Percentiles rank a stretch among this genome's conserved stretches.
Conservation (phyloP, 2,797 vertebrate genomes). For the Dryobates pubescens region DNA sequence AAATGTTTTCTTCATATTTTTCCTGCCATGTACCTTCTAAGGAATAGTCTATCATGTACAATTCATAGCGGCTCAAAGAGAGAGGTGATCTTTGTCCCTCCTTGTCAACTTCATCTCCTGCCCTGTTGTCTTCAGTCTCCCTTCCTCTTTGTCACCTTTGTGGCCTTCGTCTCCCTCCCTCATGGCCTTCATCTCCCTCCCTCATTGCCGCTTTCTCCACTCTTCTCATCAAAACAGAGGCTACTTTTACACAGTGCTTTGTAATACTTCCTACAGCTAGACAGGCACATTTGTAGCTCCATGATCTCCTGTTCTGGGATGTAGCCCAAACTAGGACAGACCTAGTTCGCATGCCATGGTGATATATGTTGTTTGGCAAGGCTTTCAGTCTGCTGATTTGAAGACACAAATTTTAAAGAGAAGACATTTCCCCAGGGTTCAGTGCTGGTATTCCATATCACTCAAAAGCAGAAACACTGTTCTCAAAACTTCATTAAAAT, state of each 20-base stretch:
- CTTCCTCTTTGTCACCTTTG: no score
- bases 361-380: not conserved
- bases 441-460: not conserved
- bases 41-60: not conserved
- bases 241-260: not conserved
- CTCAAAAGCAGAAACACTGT: not conserved
- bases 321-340: not conserved
- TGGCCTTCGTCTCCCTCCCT: no score
- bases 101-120: no score
- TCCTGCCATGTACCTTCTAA: not conserved
- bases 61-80: not conserved
- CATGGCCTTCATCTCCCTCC: no score
- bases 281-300: not conserved
- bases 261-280: not conserved
- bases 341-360: not conserved
- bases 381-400: not conserved
- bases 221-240: not conserved
- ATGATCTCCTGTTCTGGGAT: not conserved
- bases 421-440: slow-evolving; percentile 11
- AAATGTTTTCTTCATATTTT: not conserved
- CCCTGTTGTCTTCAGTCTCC: no score
- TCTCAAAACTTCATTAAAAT: slow-evolving; percentile 28
- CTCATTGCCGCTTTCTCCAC: no score
- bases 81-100: not conserved
- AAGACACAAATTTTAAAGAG: not conserved